Conservation (phyloP, 2,797 vertebrate genomes). For the Propithecus deckenii region DNA sequence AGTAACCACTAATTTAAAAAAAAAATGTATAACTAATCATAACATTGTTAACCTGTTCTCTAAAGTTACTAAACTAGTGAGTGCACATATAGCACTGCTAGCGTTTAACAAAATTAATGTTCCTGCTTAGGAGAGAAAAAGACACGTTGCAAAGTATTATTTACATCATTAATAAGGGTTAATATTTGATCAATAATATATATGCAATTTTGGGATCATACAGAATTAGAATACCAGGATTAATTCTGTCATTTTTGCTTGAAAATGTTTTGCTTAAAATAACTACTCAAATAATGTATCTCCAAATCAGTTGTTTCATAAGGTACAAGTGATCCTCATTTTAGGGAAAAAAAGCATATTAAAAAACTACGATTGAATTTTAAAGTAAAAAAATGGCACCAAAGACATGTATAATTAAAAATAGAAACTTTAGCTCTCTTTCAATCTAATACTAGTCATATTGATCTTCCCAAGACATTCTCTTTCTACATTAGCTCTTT, state of each 20-base stretch:
- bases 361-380: not conserved
- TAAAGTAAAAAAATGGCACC: slow-evolving; percentile 18
- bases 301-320: not conserved
- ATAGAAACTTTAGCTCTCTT: not conserved
- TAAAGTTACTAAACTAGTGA: not conserved
- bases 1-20: not conserved
- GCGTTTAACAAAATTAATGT: not conserved
- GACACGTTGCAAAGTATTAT: not conserved
- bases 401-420: not conserved
- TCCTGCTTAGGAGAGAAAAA: not conserved
- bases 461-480: not conserved
- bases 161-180: not conserved
- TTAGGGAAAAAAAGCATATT: not conserved
- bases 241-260: not conserved
- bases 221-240: not conserved
- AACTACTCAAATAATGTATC: not conserved
- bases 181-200: not conserved
- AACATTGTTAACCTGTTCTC: not conserved
- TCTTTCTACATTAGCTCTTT: not conserved
- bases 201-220: not conserved
- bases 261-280: not conserved
- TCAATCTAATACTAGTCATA: not conserved
- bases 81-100: not conserved
- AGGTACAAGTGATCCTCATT: not conserved
- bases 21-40: not conserved